phyloP scores from a whole-genome alignment of 2,888 invertebrate genomes.

The Hydropsyche betteni region DNA sequence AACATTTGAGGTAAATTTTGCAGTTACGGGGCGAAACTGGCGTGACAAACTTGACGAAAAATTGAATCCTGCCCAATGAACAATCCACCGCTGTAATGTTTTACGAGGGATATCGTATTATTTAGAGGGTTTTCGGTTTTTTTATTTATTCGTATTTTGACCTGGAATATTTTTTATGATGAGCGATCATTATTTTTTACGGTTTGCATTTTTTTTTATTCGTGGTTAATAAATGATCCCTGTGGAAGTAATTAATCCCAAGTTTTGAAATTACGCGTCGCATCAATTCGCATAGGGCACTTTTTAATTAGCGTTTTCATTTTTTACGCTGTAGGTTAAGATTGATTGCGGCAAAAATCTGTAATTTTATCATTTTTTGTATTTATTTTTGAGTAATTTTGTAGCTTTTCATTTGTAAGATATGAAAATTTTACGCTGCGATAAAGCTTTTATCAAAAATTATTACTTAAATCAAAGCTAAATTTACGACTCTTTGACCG shows the following conservation, averaged over 20 bases:
- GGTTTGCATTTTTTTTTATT: background rate
- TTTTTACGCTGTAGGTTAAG: too few relatives aligned
- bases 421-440: background rate
- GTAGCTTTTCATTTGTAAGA: background rate
- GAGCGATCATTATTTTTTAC: background rate
- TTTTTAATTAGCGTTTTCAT: too few relatives aligned
- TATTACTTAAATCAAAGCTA: conserved; percentile 10
- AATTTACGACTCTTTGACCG: conserved; percentile 4
- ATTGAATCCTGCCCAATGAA: conserved; percentile 5
- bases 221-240: conserved; percentile 2
- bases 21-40: background rate
- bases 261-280: too few relatives aligned
- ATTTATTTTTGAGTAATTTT: too few relatives aligned
- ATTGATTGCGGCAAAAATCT: too few relatives aligned
- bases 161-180: background rate
- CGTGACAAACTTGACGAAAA: conserved; percentile 1
- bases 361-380: too few relatives aligned
- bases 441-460: background rate
- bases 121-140: background rate
- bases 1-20: conserved; percentile 12
- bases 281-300: too few relatives aligned
- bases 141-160: too few relatives aligned
- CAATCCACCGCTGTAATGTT: background rate
- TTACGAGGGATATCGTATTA: background rate
- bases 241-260: conserved; percentile 14